A percentile compares a stretch with the other conserved stretches of the same genome.
phyloP scores from a whole-genome alignment of 2,797 vertebrate species.

The Cheirogaleus major region DNA sequence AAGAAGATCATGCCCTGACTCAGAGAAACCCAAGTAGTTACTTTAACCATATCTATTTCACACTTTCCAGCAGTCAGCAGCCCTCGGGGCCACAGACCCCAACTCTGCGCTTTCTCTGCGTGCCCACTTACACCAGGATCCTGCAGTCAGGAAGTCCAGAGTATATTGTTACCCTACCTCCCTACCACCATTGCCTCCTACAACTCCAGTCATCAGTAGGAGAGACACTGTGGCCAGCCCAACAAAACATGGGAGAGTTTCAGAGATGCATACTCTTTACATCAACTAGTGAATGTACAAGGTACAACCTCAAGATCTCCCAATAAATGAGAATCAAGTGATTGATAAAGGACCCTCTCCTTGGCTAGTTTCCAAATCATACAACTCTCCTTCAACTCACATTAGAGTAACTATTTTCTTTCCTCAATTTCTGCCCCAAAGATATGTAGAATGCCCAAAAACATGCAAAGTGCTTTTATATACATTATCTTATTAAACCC shows the following conservation, averaged over 20 bases:
- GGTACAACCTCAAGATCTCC: neutral
- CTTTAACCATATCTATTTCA: neutral
- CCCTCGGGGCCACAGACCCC: neutral
- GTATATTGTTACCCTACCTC: neutral
- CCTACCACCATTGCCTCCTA: neutral
- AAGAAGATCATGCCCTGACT: neutral
- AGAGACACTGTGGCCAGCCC: neutral
- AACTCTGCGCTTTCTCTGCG: neutral
- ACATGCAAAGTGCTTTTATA: neutral
- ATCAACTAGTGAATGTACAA: neutral
- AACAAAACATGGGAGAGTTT: neutral
- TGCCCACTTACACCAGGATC: neutral
- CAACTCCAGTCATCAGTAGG: neutral
- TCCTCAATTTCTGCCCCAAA: neutral
- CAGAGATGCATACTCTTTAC: neutral
- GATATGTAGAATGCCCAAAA: neutral
- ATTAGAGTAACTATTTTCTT: neutral
- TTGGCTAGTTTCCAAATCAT: neutral
- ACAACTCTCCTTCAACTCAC: neutral
- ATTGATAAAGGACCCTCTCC: neutral
- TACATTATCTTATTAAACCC: neutral
- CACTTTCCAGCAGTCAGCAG: neutral
- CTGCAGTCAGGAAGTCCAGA: neutral
- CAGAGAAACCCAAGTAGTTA: neutral
- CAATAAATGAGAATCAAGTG: neutral